phyloP scores from a whole-genome alignment of 2,888 invertebrate genomes.

The Alloplasta piceator region DNA sequence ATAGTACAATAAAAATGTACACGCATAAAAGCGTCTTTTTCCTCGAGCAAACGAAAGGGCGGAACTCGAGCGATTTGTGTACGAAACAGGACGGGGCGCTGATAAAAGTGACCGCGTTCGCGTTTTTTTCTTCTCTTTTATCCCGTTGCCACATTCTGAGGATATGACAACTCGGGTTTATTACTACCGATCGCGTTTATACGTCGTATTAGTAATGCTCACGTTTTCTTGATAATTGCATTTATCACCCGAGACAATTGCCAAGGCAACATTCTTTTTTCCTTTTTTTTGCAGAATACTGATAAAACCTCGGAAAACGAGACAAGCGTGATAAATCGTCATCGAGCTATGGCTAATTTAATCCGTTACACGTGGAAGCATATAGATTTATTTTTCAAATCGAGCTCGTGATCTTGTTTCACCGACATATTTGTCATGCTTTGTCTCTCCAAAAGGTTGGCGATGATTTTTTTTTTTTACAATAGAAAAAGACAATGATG shows the following conservation, averaged over 20 bases:
- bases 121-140: constrained; percentile 44
- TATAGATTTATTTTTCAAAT: too few species aligned
- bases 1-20: constrained; percentile 2
- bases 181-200: constrained; percentile 39
- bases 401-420: too few species aligned
- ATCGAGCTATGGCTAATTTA: constrained; percentile 9
- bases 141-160: constrained; percentile 54
- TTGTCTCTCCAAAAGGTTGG: too few species aligned
- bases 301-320: constrained; percentile 32
- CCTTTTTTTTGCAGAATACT: constrained; percentile 5
- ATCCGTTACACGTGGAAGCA: too few species aligned
- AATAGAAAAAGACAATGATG: too few species aligned
- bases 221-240: constrained; percentile 53
- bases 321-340: constrained; percentile 28
- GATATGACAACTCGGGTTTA: constrained; percentile 60
- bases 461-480: too few species aligned
- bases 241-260: neutral
- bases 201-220: constrained; percentile 12
- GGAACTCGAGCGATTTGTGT: neutral
- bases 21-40: neutral
- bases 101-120: constrained; percentile 70
- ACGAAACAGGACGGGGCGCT: constrained; percentile 69
- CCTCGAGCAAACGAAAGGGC: neutral
- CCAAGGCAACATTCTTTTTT: constrained; percentile 4
- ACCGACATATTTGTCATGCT: too few species aligned